Conservation (phyloP, 2,888 invertebrate species). For the Apodemia mormo region DNA sequence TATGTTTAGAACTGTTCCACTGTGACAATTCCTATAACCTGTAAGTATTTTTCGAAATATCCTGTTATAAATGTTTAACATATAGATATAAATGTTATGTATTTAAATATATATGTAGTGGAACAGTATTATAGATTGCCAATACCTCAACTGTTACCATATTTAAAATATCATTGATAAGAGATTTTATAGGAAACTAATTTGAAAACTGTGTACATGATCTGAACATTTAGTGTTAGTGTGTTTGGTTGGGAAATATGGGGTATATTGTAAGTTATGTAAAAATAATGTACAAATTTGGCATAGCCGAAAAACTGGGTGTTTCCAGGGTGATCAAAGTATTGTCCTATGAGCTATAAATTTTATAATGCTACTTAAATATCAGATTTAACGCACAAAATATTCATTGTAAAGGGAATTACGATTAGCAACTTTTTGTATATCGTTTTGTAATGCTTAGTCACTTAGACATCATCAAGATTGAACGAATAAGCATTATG, state of each 20-base stretch:
- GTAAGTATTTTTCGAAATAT: slow-evolving; percentile 34
- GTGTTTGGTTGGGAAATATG: neutral
- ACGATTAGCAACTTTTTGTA: too few species aligned
- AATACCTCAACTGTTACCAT: slow-evolving; percentile 70
- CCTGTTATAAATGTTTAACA: slow-evolving; percentile 28
- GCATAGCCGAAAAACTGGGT: neutral
- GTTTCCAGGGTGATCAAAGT: neutral
- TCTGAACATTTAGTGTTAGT: neutral
- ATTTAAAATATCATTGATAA: slow-evolving; percentile 15
- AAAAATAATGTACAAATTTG: slow-evolving; percentile 1
- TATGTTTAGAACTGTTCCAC: slow-evolving; percentile 48
- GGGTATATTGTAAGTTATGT: neutral
- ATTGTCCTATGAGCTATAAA: neutral
- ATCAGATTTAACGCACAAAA: slow-evolving; percentile 1
- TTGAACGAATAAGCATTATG: too few species aligned
- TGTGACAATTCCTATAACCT: slow-evolving; percentile 22
- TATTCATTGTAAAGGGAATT: neutral
- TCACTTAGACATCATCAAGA: too few species aligned
- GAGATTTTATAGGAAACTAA: slow-evolving; percentile 13
- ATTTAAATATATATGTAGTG: slow-evolving; percentile 47
- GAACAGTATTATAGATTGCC: slow-evolving; percentile 50
- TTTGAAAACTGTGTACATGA: slow-evolving; percentile 3
- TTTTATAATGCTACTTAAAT: slow-evolving; percentile 2
- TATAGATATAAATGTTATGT: slow-evolving; percentile 41
- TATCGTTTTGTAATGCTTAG: too few species aligned